Evolutionary conservation across 2,888 invertebrate species (phyloP), one percentile per base, ranked within the genome.

Genomic region (Carcina quercana): DNA sequence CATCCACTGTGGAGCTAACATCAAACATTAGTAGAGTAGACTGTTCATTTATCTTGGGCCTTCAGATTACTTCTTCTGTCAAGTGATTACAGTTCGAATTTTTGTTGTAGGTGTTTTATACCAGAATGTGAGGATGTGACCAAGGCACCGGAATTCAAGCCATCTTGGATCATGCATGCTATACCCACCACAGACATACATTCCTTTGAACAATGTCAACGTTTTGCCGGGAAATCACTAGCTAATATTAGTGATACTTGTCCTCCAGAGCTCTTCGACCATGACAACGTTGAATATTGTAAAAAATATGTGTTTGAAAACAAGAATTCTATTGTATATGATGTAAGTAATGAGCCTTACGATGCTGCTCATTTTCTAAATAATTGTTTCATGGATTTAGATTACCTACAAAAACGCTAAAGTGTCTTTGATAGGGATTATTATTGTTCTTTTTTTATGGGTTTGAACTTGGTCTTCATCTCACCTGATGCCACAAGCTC

Each of bases 161-260:
- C 70, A 1, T 15, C 56, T 0, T 86, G 85, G 85, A 40, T 82
- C 12, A 38, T 54, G 7, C 47, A 64, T 28, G 76, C 84, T 0
- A 57, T 73, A 3, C 82, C 85, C 0, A 53, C 21, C 2, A 7
- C 11, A 49, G 51, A 2, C 44, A 44, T n/a, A 50, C 38, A 27
- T 10, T 38, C 42, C 1, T 56, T 76, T 38, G 79, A 85, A 32
- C 73, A 73, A 30, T 87, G 88, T 43, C 57, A 65, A 28, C 72
- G 86, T 0, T 87, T 49, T 19, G 30, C 17, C 26, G 10, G 21
- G 22, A 17, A 5, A 5, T 17, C 17, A 5, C 17, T 17, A 17
- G 7, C 17, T 17, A 17, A 17, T 7, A 17, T 5, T 17, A 5
- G 5, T 5, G 28, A 38, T 13, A 42, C 45, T 8, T 80, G 79